Conservation (phyloP, 1,140 invertebrate genomes). For the Globodera rostochiensis region DNA sequence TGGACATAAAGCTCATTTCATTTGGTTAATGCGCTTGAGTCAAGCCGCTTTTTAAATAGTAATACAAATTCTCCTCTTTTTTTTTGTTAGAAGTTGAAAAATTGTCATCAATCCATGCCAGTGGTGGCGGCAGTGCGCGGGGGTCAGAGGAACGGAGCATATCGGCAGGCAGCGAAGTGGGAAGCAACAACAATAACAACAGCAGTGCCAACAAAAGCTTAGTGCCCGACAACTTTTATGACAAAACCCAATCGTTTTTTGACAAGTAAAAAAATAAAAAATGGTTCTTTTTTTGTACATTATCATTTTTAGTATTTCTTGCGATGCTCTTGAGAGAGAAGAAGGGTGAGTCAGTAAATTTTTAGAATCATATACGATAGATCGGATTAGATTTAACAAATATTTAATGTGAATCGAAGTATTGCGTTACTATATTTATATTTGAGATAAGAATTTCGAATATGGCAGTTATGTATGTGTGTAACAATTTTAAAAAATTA, state of each 20-base stretch:
- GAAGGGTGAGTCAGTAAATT: slow-evolving; percentile 7
- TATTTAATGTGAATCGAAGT: too few relatives aligned
- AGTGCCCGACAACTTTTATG: slow-evolving; percentile 5
- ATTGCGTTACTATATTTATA: too few relatives aligned
- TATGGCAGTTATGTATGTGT: neutral
- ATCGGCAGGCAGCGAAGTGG: neutral
- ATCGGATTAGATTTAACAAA: too few relatives aligned
- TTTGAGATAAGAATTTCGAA: too few relatives aligned
- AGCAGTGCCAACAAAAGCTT: neutral
- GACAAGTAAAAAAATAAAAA: neutral
- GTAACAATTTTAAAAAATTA: neutral
- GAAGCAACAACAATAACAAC: too few relatives aligned
- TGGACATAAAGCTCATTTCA: too few relatives aligned
- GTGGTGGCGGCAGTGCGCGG: neutral
- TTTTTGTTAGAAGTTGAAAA: neutral
- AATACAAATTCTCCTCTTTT: too few relatives aligned
- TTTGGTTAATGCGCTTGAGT: too few relatives aligned
- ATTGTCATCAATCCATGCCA: neutral
- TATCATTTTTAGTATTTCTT: slow-evolving; percentile 13
- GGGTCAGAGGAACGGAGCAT: slow-evolving; percentile 3
- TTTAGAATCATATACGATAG: too few relatives aligned
- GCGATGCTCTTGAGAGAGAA: slow-evolving; percentile 21
- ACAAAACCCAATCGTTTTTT: slow-evolving; percentile 24
- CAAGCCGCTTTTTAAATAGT: too few relatives aligned
- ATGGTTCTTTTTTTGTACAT: neutral